Conservation (phyloP, 2,113 vertebrate genomes). For the Pao palembangensis region DNA sequence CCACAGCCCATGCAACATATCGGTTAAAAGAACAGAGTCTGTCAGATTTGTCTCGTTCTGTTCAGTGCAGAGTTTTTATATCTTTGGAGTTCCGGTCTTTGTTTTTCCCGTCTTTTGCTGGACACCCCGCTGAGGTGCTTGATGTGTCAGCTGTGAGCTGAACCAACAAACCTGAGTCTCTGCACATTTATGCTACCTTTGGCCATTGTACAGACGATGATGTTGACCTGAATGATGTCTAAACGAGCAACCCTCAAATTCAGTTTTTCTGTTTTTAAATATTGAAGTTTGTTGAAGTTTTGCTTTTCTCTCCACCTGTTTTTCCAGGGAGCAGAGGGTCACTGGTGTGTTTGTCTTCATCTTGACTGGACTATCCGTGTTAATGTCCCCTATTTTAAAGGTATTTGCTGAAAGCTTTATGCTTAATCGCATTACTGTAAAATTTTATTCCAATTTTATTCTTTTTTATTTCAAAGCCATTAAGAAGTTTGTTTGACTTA, state of each 20-base stretch:
- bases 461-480: neutral
- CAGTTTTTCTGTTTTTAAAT: neutral
- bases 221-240: neutral
- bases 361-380: slow-evolving; percentile 94
- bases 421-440: neutral
- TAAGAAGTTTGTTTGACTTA: neutral
- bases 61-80: neutral
- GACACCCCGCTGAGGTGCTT: slow-evolving; percentile 16
- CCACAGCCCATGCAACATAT: no score
- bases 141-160: slow-evolving; percentile 74
- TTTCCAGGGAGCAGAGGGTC: slow-evolving; percentile 91
- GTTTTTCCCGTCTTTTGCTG: slow-evolving; percentile 4
- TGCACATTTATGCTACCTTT: slow-evolving; percentile 1
- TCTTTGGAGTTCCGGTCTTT: neutral
- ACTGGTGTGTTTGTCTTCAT: slow-evolving; percentile 90
- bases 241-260: no score
- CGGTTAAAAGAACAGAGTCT: no score
- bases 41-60: no score
- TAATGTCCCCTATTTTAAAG: slow-evolving; percentile 99
- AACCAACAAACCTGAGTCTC: slow-evolving; percentile 49
- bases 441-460: neutral
- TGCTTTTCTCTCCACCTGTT: neutral
- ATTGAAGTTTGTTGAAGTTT: neutral
- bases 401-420: slow-evolving; percentile 61
- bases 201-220: slow-evolving; percentile 3